Evolutionary conservation across 2,888 invertebrate genomes (phyloP), one percentile per base, ranked within the genome.

Genomic region (Stenurella melanura): DNA sequence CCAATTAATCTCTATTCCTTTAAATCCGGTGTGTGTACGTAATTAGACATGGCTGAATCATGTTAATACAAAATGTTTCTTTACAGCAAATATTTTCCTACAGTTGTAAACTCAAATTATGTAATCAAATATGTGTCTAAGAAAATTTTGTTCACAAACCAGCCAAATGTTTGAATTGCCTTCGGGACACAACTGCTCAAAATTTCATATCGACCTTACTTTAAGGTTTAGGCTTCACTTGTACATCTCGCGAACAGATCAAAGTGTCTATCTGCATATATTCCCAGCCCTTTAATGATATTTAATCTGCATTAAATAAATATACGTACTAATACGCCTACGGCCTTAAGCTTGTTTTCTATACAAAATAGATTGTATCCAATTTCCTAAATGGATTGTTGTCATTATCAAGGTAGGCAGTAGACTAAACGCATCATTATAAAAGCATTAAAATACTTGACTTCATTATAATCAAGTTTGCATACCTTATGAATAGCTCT

Each of bases 331-430:
- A 60, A 60, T 50, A 60, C 38, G 12, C 21, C 50, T 21, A 58
- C 69, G 19, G 30, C 50, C 12, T 12, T 34, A 67, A 19, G 38
- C 26, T 18, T 15, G n/a, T 18, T 18, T 38, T 54, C 34, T 57
- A 12, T 58, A 26, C 57, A 54, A 26, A 18, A 38, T 30, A 21
- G 60, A 21, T 57, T 66, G 12, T 21, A 56, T 30, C 21, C 18
- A 54, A 15, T 68, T 64, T 70, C 34, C 70, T 54, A 60, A 70
- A 69, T 34, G 57, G 69, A 30, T 30, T 61, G 26, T 61, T 30
- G 15, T 18, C 50, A 18, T 19, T 66, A 50, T 50, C 54, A 56
- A 30, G 9, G 26, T 67, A 7, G 56, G 54, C n/a, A 64, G 38
- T 11, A 17, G 15, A 42, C 42, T 21, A 42, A 64, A 64, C 38